Evolutionary conservation across 1,140 invertebrate genomes (phyloP).

Genomic region (Sycophaga agraensis): DNA sequence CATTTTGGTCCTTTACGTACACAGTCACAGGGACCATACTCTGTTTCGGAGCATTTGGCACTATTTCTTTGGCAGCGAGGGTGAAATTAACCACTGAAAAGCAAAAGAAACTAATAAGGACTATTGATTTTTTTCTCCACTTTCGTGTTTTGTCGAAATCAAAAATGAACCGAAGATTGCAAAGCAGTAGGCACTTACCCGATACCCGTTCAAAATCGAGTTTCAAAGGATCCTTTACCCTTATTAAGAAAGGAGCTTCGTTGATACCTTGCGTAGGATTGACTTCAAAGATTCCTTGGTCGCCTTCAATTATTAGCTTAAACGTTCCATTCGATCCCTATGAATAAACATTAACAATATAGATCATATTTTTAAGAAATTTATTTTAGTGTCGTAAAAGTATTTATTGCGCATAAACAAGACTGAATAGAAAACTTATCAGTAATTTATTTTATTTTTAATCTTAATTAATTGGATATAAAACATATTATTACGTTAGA

Average conservation of each 20-base stretch:
- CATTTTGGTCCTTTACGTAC: constrained; percentile 87
- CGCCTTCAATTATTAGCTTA: constrained; percentile 76
- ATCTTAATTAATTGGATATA: too few species aligned
- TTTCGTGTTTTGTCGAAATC: too few species aligned
- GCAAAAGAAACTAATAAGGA: too few species aligned
- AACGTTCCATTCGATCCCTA: constrained; percentile 93
- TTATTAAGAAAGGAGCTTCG: constrained; percentile 87
- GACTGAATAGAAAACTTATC: too few species aligned
- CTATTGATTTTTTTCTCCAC: too few species aligned
- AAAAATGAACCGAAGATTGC: too few species aligned
- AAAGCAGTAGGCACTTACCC: too few species aligned
- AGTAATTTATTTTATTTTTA: too few species aligned
- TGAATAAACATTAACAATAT: background rate
- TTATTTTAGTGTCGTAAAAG: too few species aligned
- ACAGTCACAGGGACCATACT: constrained; percentile 83
- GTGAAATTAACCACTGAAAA: constrained; percentile 78
- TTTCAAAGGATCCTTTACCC: constrained; percentile 80
- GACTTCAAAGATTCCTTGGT: constrained; percentile 84
- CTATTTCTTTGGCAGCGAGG: constrained; percentile 81
- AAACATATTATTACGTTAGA: too few species aligned
- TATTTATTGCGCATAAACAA: too few species aligned
- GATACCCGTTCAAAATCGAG: constrained; percentile 83
- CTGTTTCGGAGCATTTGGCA: constrained; percentile 70
- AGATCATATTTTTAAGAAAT: too few species aligned
- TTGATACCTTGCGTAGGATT: constrained; percentile 86